phyloP scores from a whole-genome alignment of 2,113 vertebrate species.

The Cottus gobio region DNA sequence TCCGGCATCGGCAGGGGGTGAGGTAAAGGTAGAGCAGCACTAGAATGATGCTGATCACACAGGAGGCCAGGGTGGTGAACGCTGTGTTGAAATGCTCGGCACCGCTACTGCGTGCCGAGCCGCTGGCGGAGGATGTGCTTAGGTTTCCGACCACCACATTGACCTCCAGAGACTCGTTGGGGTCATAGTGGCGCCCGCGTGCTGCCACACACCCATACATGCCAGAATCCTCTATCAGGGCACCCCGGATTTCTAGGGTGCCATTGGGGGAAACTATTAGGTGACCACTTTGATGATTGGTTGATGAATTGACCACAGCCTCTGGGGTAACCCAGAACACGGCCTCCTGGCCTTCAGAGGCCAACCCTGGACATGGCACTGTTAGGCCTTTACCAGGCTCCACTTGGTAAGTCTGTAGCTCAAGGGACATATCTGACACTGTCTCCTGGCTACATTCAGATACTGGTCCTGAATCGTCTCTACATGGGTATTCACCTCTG shows the following conservation, averaged over 20 bases:
- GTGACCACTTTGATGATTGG: slow-evolving; percentile 41
- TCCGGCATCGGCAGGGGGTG: slow-evolving; percentile 86
- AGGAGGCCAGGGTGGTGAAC: slow-evolving; percentile 90
- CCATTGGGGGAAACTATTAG: slow-evolving; percentile 84
- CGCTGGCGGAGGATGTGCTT: slow-evolving; percentile 69
- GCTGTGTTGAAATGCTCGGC: slow-evolving; percentile 89
- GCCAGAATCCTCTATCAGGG: slow-evolving; percentile 83
- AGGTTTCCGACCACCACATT: slow-evolving; percentile 84
- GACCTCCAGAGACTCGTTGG: slow-evolving; percentile 81
- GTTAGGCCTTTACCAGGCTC: slow-evolving; percentile 83
- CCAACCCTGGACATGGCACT: slow-evolving; percentile 85
- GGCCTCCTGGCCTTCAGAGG: slow-evolving; percentile 38
- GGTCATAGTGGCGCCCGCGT: slow-evolving; percentile 74
- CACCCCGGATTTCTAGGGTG: slow-evolving; percentile 84
- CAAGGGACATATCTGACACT: slow-evolving; percentile 65
- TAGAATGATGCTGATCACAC: slow-evolving; percentile 88
- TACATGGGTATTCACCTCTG: slow-evolving; percentile 82
- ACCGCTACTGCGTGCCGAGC: slow-evolving; percentile 67
- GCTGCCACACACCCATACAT: slow-evolving; percentile 84
- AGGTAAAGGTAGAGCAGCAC: slow-evolving; percentile 91
- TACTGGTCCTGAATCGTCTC: slow-evolving; percentile 21
- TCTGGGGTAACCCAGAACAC: slow-evolving; percentile 86
- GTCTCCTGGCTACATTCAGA: slow-evolving; percentile 78
- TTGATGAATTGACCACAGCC: slow-evolving; percentile 78
- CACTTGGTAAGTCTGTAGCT: slow-evolving; percentile 76